Conservation (phyloP, 2,797 vertebrate genomes). For the Sebastes hubbsi region DNA sequence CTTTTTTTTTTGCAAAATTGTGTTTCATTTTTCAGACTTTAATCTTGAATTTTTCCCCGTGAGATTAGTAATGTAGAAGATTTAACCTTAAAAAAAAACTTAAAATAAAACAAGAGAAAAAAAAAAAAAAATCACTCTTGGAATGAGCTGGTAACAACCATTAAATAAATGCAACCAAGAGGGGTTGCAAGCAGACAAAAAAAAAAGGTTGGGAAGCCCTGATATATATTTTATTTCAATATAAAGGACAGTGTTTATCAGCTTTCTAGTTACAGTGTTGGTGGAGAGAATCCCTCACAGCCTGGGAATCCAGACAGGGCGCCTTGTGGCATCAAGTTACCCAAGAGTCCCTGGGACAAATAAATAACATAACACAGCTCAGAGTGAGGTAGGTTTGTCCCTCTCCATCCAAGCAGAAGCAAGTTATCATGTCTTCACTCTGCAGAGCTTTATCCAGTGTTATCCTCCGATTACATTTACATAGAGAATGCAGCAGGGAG, state of each 20-base stretch:
- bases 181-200: neutral
- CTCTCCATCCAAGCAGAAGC: slow-evolving; percentile 55
- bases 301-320: slow-evolving; percentile 42
- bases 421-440: slow-evolving; percentile 61
- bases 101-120: neutral
- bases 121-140: neutral
- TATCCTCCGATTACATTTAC: slow-evolving; percentile 77
- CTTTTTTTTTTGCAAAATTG: no score
- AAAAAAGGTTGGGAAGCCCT: no score
- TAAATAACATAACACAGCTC: slow-evolving; percentile 73
- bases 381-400: slow-evolving; percentile 56
- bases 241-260: slow-evolving; percentile 35
- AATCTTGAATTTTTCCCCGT: neutral
- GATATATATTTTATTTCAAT: neutral
- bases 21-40: neutral
- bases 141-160: neutral
- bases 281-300: slow-evolving; percentile 41
- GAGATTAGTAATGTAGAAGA: neutral
- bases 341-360: slow-evolving; percentile 75
- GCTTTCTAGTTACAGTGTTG: slow-evolving; percentile 28
- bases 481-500: slow-evolving; percentile 64
- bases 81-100: no score
- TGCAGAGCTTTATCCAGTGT: slow-evolving; percentile 67
- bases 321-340: slow-evolving; percentile 66
- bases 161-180: neutral